Evolutionary conservation across 2,888 invertebrate genomes (phyloP).

Genomic region (Melanargia galathea): DNA sequence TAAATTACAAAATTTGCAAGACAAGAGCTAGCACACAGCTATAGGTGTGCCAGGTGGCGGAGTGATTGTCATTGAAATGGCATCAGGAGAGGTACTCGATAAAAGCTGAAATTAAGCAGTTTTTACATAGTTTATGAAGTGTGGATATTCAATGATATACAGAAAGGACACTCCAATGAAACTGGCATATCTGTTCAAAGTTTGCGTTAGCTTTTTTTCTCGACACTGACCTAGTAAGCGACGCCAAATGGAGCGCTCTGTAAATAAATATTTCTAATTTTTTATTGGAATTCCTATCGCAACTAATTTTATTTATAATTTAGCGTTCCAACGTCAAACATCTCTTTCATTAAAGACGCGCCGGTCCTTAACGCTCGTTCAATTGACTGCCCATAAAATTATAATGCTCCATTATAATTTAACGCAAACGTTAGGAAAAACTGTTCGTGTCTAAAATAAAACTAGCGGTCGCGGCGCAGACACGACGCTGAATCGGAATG

Average conservation of each 20-base stretch:
- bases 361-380: conserved; percentile 10
- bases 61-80: too few relatives aligned
- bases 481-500: conserved; percentile 46
- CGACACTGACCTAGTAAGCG: conserved; percentile 46
- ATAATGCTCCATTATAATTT: conserved; percentile 49
- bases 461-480: conserved; percentile 53
- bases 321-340: background rate
- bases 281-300: conserved; percentile 29
- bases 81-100: too few relatives aligned
- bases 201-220: conserved; percentile 20
- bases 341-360: background rate
- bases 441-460: conserved; percentile 56
- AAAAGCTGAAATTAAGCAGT: too few relatives aligned
- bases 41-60: too few relatives aligned
- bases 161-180: too few relatives aligned
- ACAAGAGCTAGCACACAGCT: too few relatives aligned
- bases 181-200: too few relatives aligned
- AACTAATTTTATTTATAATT: background rate
- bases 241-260: conserved; percentile 39
- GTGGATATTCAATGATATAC: too few relatives aligned
- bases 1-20: too few relatives aligned
- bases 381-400: conserved; percentile 51
- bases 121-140: too few relatives aligned
- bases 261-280: conserved; percentile 46
- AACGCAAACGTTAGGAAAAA: conserved; percentile 53